Evolutionary conservation across 2,797 vertebrate genomes (phyloP).

Genomic region (Mormyrops attenuatus): DNA sequence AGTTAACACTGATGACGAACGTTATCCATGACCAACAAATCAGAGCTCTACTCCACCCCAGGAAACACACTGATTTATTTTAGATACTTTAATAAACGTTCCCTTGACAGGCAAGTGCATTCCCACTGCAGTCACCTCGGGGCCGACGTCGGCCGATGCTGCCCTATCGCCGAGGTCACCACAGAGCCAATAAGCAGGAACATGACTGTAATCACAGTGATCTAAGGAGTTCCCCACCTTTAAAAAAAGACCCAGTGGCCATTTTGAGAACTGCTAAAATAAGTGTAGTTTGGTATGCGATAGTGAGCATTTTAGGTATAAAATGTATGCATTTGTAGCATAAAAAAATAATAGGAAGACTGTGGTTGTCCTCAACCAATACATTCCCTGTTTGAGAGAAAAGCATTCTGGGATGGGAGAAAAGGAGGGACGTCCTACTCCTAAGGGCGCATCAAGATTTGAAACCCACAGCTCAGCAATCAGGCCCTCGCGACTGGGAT

Average conservation of each 20-base stretch:
- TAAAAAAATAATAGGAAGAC: not conserved
- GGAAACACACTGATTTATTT: not conserved
- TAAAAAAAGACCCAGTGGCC: not conserved
- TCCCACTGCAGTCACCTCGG: not conserved
- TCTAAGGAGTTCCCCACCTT: not conserved
- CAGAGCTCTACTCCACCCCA: not conserved
- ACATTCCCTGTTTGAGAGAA: not conserved
- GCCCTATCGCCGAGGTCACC: conserved; percentile 31
- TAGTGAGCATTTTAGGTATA: not conserved
- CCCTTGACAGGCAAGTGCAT: not conserved
- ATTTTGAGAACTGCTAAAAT: not conserved
- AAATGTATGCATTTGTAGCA: not conserved
- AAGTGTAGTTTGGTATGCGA: not conserved
- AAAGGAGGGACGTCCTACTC: not conserved
- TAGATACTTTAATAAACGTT: not conserved
- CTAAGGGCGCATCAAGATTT: not conserved
- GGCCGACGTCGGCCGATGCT: not conserved
- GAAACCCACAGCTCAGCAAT: not conserved
- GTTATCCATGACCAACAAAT: not conserved
- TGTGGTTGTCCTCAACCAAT: not conserved
- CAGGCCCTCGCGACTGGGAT: not conserved
- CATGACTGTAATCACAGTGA: conserved; percentile 57
- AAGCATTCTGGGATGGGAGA: not conserved
- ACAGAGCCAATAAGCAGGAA: conserved; percentile 43
- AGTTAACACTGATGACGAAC: not conserved